A percentile compares a stretch with the other conserved stretches of the same genome.
Evolutionary conservation across 2,113 vertebrate genomes (phyloP).

Genomic region (Xiphophorus maculatus): DNA sequence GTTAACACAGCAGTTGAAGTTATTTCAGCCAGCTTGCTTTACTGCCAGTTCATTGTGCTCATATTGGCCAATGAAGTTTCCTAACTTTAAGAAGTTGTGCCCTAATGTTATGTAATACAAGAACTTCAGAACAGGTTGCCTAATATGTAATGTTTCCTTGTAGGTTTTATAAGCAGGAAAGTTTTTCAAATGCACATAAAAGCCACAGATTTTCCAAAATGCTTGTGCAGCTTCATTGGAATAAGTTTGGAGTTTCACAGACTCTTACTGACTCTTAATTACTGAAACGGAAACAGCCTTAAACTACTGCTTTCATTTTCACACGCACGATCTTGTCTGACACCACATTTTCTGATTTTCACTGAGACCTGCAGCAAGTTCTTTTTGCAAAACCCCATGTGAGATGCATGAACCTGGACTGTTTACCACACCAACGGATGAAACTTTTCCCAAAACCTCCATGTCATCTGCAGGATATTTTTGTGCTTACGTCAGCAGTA

Average conservation of each 20-base stretch:
- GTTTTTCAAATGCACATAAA: not conserved
- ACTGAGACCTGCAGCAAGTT: not conserved
- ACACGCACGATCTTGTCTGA: constrained; percentile 19
- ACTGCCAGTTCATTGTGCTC: not conserved
- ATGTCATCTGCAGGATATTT: constrained; percentile 21
- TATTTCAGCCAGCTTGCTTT: not conserved
- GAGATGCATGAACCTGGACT: not conserved
- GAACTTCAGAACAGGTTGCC: not conserved
- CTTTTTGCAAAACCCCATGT: not conserved
- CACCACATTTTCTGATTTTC: not conserved
- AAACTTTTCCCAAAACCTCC: constrained; percentile 54
- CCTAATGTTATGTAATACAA: constrained; percentile 1
- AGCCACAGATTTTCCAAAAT: not conserved
- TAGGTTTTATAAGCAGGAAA: not conserved
- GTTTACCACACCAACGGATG: constrained; percentile 1
- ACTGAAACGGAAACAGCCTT: not conserved
- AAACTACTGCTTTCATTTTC: not conserved
- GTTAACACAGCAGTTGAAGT: not conserved
- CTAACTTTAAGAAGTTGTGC: not conserved
- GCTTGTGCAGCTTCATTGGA: not conserved
- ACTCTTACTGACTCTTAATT: not conserved
- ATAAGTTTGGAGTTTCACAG: not conserved
- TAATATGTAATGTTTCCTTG: not conserved
- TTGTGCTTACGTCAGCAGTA: constrained; percentile 38
- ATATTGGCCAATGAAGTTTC: not conserved